Evolutionary conservation across 1,140 invertebrate species (phyloP), one percentile per base, ranked within the genome.

Genomic region (Conopomorpha cramerella): DNA sequence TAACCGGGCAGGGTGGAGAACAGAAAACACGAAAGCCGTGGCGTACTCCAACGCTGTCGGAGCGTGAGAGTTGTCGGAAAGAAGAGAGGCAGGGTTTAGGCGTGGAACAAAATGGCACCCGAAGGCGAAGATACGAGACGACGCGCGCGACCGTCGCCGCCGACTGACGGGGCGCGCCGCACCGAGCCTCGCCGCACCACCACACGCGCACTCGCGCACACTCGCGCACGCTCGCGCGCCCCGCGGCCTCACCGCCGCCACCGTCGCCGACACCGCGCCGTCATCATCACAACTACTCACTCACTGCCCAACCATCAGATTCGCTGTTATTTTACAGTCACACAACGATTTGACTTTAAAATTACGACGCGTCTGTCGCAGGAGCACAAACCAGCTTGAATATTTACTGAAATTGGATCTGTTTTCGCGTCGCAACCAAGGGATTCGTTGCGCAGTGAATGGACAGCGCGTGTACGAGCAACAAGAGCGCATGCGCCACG

Each of bases 401-500:
- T 70, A 65, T 67, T 62, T 61, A 67, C 54, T 42, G 39, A 59
- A 65, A 55, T 45, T 45, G 49, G 46, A 48, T 41, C 34, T 39
- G 33, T 42, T 40, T 31, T 30, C 33, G 39, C 44, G 49, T 28
- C 18, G 48, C 39, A 47, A 57, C 51, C n/a, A n/a, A n/a, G n/a
- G n/a, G n/a, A n/a, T 70, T 60, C 47, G 52, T 57, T 67, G 66
- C 61, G 65, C 59, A 64, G 46, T 70, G 61, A 74, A 72, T 72
- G 65, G 51, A 52, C 41, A 55, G 42, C 56, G 56, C 53, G 59
- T 59, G 55, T 58, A 54, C 49, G 55, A 49, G 58, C 43, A 52
- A 37, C 43, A 36, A 60, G 41, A 62, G 56, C 70, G 66, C 70
- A 72, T 70, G 67, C 70, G 66, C 53, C 49, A 56, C 58, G 41